These are phyloP conservation scores for Myanophis thanlyinensis DNA, from an alignment of 2,113 vertebrate genomes.

Conservation along the genomic window DNA sequence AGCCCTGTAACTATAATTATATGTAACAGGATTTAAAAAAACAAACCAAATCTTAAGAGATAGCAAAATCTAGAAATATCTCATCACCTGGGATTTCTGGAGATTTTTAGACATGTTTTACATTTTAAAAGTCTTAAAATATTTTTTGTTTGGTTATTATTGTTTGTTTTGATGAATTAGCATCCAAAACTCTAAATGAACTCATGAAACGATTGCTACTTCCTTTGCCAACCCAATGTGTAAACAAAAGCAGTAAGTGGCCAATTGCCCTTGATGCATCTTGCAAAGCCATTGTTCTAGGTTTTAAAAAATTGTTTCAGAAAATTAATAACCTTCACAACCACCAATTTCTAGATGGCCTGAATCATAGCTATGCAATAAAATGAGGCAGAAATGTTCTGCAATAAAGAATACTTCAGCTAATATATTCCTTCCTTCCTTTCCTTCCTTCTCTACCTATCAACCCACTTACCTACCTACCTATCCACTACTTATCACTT, in stretches of 20 bases:
- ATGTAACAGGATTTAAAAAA: background rate
- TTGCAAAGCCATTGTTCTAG: background rate
- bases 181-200: background rate
- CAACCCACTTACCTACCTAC: background rate
- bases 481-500: background rate
- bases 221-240: background rate
- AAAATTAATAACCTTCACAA: background rate
- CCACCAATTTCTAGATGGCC: background rate
- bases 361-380: background rate
- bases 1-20: background rate
- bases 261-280: background rate
- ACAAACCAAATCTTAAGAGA: background rate
- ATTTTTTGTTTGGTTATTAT: background rate
- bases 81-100: background rate
- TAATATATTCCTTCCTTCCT: background rate
- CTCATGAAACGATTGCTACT: background rate
- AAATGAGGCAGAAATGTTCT: background rate
- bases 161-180: background rate
- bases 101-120: background rate
- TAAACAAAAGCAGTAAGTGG: background rate
- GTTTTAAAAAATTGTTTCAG: too few species aligned
- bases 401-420: background rate
- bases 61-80: background rate
- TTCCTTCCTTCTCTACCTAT: background rate
- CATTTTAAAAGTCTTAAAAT: background rate